Evolutionary conservation across 2,888 invertebrate species (phyloP).

Genomic region (Scotopteryx bipunctaria): DNA sequence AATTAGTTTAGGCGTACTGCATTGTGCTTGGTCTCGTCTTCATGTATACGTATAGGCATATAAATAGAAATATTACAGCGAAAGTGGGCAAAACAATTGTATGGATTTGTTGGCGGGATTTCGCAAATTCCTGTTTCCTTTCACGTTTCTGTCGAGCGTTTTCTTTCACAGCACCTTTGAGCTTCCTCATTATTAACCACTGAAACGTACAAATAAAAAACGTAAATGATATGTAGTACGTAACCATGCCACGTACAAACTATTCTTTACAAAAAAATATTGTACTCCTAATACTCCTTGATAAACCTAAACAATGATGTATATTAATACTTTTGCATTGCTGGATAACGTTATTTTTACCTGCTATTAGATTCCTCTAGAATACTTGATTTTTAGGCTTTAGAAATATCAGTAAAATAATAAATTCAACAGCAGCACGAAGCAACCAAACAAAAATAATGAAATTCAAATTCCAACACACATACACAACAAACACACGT

Average conservation of each 20-base stretch:
- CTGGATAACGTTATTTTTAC: conserved; percentile 1
- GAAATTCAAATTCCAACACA: background rate
- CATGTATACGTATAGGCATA: conserved; percentile 90
- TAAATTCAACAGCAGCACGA: background rate
- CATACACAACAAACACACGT: too few relatives aligned
- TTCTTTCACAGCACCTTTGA: conserved; percentile 92
- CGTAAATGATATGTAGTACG: too few relatives aligned
- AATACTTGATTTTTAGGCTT: background rate
- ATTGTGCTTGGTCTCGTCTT: conserved; percentile 87
- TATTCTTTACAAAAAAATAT: too few relatives aligned
- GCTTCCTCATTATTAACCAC: conserved; percentile 86
- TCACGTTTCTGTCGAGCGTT: conserved; percentile 92
- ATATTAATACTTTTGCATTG: background rate
- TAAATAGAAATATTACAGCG: conserved; percentile 87
- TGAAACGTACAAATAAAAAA: too few relatives aligned
- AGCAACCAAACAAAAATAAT: conserved; percentile 3
- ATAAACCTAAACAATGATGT: background rate
- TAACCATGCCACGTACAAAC: conserved; percentile 16
- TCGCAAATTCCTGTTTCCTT: conserved; percentile 91
- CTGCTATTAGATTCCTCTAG: background rate
- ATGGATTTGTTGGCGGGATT: conserved; percentile 90
- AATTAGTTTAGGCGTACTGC: conserved; percentile 61
- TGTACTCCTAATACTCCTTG: too few relatives aligned
- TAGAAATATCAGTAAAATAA: conserved; percentile 1
- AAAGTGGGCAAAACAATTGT: conserved; percentile 90